A percentile compares a stretch with the other conserved stretches of the same genome.
phyloP scores from a whole-genome alignment of 2,113 vertebrate genomes.

The Chauna torquata region DNA sequence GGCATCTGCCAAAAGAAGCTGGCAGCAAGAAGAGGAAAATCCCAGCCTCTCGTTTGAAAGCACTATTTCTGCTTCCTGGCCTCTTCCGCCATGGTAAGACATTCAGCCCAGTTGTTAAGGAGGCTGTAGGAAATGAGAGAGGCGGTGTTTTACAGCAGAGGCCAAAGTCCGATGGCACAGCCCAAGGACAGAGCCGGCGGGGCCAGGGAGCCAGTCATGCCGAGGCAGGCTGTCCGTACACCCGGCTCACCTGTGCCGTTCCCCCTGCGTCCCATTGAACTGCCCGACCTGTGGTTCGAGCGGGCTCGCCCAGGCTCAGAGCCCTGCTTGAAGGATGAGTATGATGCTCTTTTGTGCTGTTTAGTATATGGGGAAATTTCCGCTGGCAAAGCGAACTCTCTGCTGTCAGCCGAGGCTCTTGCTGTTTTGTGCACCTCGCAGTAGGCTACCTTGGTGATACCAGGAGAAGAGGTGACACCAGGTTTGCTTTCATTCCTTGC shows the following conservation, averaged over 20 bases:
- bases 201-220: neutral
- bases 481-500: neutral
- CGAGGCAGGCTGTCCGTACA: neutral
- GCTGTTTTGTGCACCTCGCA: neutral
- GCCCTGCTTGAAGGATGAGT: neutral
- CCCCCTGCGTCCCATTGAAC: neutral
- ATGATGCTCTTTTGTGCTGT: neutral
- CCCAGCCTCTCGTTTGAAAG: neutral
- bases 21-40: neutral
- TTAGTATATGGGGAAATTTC: neutral
- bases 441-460: neutral
- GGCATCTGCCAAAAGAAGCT: neutral
- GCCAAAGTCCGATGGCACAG: neutral
- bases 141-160: neutral
- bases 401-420: neutral
- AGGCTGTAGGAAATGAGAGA: neutral
- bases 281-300: neutral
- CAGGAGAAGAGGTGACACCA: neutral
- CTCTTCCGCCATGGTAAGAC: neutral
- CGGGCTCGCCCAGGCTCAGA: neutral
- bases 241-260: accelerated
- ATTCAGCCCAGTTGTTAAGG: neutral
- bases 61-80: neutral
- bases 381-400: neutral
- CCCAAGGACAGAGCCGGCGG: neutral